phyloP scores from a whole-genome alignment of 2,113 vertebrate species.

The Eudorcas thomsonii region DNA sequence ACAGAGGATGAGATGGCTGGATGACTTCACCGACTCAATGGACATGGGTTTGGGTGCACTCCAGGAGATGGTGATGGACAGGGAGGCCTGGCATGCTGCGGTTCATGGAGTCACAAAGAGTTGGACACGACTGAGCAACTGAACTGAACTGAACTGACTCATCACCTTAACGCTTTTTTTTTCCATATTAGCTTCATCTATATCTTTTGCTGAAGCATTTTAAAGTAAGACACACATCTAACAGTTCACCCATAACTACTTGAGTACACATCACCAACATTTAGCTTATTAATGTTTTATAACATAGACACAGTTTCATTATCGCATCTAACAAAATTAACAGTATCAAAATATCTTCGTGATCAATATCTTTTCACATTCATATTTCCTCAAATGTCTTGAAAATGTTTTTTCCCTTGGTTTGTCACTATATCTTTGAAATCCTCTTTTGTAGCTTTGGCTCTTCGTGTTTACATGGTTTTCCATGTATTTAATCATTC shows the following conservation, averaged over 20 bases:
- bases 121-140: background rate
- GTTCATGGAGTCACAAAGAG: background rate
- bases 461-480: background rate
- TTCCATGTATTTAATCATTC: constrained; percentile 9
- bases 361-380: background rate
- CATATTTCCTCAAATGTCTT: background rate
- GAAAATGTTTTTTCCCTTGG: background rate
- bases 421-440: constrained; percentile 10
- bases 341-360: background rate
- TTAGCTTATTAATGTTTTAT: background rate
- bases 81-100: background rate
- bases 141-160: background rate
- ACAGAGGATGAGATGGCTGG: background rate
- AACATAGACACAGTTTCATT: background rate
- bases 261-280: background rate
- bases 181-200: background rate
- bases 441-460: background rate
- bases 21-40: background rate
- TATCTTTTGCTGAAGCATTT: background rate
- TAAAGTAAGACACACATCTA: background rate
- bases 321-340: background rate
- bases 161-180: background rate
- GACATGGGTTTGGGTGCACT: background rate
- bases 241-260: background rate
- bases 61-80: background rate